Evolutionary conservation across 2,113 vertebrate species (phyloP).

Genomic region (Vulpes lagopus): DNA sequence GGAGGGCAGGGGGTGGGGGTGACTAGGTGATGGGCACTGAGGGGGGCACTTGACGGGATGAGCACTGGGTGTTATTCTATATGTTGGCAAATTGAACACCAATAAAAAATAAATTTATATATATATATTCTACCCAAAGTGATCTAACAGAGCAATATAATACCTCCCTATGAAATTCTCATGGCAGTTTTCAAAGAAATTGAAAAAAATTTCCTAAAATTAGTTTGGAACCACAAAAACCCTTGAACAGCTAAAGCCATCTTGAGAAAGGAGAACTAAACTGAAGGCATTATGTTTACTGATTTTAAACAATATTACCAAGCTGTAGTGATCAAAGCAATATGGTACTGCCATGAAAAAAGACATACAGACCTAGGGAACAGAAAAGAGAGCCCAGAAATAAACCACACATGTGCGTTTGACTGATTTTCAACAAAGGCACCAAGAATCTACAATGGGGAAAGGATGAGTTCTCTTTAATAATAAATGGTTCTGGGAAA

Average conservation of each 20-base stretch:
- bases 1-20: too few relatives aligned
- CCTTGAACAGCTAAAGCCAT: neutral
- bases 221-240: neutral
- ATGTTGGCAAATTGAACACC: too few relatives aligned
- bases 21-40: too few relatives aligned
- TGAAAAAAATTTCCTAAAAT: neutral
- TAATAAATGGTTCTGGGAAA: slow-evolving; percentile 20
- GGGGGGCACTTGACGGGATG: too few relatives aligned
- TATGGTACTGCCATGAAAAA: neutral
- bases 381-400: neutral
- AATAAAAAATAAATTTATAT: too few relatives aligned
- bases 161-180: neutral
- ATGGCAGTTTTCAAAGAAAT: neutral
- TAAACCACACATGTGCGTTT: neutral
- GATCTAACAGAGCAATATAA: neutral
- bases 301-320: neutral
- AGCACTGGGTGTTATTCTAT: too few relatives aligned
- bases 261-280: neutral
- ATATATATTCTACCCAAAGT: neutral
- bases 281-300: neutral
- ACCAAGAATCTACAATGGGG: neutral
- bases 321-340: neutral
- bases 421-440: neutral
- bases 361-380: neutral
- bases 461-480: neutral